Percentiles rank a stretch among this genome's conserved stretches.
These are phyloP conservation scores for Drosophila saltans DNA, from an alignment of 1,140 invertebrate species.

Conservation along the genomic window DNA sequence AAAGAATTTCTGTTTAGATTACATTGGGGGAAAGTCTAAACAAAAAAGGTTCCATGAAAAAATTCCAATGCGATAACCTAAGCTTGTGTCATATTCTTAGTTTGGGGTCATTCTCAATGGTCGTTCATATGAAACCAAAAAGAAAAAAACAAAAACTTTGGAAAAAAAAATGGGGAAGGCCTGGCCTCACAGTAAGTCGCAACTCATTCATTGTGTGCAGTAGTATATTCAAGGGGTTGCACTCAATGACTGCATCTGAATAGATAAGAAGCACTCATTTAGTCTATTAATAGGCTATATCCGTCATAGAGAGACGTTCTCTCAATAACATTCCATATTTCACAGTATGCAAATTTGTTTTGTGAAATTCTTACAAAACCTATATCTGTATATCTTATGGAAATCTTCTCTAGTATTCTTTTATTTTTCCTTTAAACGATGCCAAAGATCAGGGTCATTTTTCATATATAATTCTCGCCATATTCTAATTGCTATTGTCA, in stretches of 20 bases:
- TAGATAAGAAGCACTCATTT: conserved; percentile 32
- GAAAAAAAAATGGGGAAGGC: neutral
- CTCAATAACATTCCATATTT: conserved; percentile 34
- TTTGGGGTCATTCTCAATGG: conserved; percentile 14
- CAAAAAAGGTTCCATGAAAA: conserved; percentile 2
- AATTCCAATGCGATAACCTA: neutral
- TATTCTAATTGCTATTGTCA: conserved; percentile 59
- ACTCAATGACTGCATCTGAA: conserved; percentile 13
- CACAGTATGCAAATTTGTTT: conserved; percentile 54
- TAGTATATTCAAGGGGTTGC: neutral
- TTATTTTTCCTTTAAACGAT: conserved; percentile 1
- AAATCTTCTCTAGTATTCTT: conserved; percentile 19
- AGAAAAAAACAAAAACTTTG: too few relatives aligned
- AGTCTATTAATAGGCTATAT: conserved; percentile 40
- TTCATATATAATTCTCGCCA: conserved; percentile 19
- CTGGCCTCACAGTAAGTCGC: neutral
- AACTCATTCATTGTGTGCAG: neutral
- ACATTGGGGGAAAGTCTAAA: neutral
- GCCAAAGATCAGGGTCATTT: conserved; percentile 55
- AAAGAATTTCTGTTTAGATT: neutral
- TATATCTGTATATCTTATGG: conserved; percentile 18
- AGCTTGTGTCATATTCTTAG: conserved; percentile 5
- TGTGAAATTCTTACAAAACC: conserved; percentile 49
- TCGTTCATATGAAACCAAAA: neutral
- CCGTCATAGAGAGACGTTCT: conserved; percentile 13